A percentile compares a stretch with the other conserved stretches of the same genome.
Evolutionary conservation across 1,140 invertebrate genomes (phyloP).

Genomic region (Camponotus vicinus): DNA sequence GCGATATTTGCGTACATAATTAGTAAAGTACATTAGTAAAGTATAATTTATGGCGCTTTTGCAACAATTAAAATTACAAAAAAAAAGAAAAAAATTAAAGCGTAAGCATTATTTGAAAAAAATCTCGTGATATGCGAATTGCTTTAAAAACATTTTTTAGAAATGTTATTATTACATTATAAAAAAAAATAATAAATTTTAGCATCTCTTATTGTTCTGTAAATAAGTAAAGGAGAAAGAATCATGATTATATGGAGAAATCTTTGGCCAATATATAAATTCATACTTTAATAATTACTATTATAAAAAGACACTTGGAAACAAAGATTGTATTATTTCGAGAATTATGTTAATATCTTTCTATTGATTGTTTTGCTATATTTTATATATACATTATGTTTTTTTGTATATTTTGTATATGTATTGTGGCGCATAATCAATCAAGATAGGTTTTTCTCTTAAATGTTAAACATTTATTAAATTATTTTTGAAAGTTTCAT

Average conservation of each 20-base stretch:
- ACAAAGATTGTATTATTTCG: slow-evolving; percentile 17
- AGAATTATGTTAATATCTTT: background rate
- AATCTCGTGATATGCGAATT: background rate
- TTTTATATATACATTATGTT: background rate
- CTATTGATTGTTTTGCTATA: too few relatives aligned
- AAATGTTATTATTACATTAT: background rate
- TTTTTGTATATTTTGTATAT: background rate
- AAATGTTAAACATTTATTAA: slow-evolving; percentile 1
- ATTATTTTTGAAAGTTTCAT: slow-evolving; percentile 26
- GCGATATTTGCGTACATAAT: background rate
- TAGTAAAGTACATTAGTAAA: background rate
- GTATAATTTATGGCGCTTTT: background rate
- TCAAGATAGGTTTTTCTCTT: background rate
- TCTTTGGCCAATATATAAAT: background rate
- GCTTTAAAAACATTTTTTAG: background rate
- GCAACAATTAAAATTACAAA: slow-evolving; percentile 1
- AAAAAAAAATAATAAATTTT: background rate
- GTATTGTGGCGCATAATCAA: background rate
- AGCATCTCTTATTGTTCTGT: background rate
- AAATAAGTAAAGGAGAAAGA: background rate
- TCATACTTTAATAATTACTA: background rate
- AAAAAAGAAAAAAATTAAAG: background rate
- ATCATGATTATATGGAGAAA: background rate
- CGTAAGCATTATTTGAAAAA: background rate
- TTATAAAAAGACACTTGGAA: background rate